Percentiles rank a stretch among this genome's conserved stretches.
These are phyloP conservation scores for Plutella xylostella DNA, from an alignment of 2,888 invertebrate genomes.

Conservation along the genomic window DNA sequence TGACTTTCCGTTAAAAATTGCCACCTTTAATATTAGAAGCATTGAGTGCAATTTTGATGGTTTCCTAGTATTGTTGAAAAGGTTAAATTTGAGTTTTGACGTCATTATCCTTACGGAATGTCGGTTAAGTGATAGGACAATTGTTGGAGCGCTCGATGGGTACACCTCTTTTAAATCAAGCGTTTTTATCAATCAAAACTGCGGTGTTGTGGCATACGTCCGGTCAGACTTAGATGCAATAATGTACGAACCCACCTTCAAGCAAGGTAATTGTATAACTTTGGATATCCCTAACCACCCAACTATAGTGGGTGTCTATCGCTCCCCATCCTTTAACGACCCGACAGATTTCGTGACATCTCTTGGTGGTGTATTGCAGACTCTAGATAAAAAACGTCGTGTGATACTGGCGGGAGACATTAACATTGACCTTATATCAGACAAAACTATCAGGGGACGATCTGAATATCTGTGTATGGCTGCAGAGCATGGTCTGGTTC, in stretches of 20 bases:
- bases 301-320: conserved; percentile 3
- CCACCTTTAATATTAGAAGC: conserved; percentile 1
- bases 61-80: conserved; percentile 1
- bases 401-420: too few species aligned
- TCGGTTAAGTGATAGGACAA: not conserved
- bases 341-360: not conserved
- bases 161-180: not conserved
- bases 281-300: not conserved
- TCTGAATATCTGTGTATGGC: not conserved
- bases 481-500: not conserved
- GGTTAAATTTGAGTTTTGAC: not conserved
- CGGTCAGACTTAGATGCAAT: not conserved
- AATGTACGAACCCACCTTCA: not conserved
- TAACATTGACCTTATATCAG: too few species aligned
- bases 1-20: not conserved
- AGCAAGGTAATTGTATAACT: conserved; percentile 1
- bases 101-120: conserved; percentile 2
- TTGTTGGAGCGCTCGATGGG: not conserved
- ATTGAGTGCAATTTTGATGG: not conserved
- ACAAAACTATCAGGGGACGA: not conserved
- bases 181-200: not conserved
- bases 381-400: not conserved
- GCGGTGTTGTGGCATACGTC: conserved; percentile 2
- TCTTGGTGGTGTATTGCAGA: not conserved
- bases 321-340: conserved; percentile 3